Evolutionary conservation across 2,797 vertebrate genomes (phyloP).

Genomic region (Alectoris magna): DNA sequence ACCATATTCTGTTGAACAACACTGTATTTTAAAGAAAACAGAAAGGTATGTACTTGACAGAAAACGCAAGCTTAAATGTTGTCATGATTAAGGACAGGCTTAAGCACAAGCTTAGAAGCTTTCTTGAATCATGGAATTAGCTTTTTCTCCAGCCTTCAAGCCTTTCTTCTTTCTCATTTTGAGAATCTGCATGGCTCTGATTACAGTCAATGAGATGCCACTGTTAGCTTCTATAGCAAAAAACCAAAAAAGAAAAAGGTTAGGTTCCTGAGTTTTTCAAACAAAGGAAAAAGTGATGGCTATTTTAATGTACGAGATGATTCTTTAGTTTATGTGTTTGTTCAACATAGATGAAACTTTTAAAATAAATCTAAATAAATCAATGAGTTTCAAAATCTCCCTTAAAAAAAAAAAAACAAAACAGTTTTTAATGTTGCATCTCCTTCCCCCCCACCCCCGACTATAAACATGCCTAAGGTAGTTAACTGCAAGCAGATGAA

Average conservation of each 20-base stretch:
- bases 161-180: neutral
- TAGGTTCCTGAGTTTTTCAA: neutral
- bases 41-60: neutral
- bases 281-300: neutral
- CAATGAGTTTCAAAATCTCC: neutral
- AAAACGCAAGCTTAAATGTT: neutral
- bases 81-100: neutral
- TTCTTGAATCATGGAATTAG: neutral
- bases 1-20: neutral
- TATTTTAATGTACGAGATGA: neutral
- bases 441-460: neutral
- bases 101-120: neutral
- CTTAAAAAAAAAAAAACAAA: neutral
- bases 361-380: neutral
- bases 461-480: neutral
- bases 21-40: neutral
- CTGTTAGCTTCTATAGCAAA: neutral
- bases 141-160: neutral
- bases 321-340: neutral
- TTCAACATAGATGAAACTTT: neutral
- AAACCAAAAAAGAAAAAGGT: neutral
- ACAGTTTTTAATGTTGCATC: neutral
- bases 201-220: neutral
- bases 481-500: neutral
- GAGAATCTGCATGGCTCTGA: neutral